Conservation (phyloP, 2,113 vertebrate species). For the Taurulus bubalis region DNA sequence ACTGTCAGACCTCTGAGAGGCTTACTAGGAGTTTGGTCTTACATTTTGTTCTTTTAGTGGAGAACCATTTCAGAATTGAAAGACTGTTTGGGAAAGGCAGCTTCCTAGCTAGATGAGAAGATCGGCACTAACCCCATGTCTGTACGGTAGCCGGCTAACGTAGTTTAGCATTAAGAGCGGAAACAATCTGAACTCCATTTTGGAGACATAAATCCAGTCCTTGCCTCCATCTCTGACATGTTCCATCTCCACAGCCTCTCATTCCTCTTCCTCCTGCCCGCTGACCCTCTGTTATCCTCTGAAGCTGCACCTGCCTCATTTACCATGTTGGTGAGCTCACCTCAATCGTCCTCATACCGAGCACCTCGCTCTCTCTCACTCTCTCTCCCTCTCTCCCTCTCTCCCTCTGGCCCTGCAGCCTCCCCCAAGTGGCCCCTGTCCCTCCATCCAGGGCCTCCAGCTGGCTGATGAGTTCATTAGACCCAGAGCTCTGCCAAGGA, state of each 20-base stretch:
- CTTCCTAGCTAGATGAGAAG: not conserved
- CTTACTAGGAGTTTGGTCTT: no score
- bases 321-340: conserved; percentile 51
- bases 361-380: conserved; percentile 25
- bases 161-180: not conserved
- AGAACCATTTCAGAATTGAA: not conserved
- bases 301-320: conserved; percentile 71
- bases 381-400: conserved; percentile 11
- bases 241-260: conserved; percentile 17
- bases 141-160: not conserved
- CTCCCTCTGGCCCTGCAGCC: conserved; percentile 40
- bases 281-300: conserved; percentile 42
- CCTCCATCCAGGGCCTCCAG: conserved; percentile 79
- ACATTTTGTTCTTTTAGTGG: not conserved
- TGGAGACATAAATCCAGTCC: conserved; percentile 18
- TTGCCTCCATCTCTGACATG: conserved; percentile 19
- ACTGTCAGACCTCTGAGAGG: no score
- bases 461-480: conserved; percentile 87
- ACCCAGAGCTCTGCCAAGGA: conserved; percentile 80
- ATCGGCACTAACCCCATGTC: not conserved
- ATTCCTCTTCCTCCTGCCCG: conserved; percentile 34
- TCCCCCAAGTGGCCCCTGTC: conserved; percentile 55
- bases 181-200: conserved; percentile 17
- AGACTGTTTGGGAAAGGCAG: not conserved
- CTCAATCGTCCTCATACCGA: conserved; percentile 48